These are phyloP conservation scores for Microcebus murinus DNA, from an alignment of 2,113 vertebrate species.

Conservation along the genomic window DNA sequence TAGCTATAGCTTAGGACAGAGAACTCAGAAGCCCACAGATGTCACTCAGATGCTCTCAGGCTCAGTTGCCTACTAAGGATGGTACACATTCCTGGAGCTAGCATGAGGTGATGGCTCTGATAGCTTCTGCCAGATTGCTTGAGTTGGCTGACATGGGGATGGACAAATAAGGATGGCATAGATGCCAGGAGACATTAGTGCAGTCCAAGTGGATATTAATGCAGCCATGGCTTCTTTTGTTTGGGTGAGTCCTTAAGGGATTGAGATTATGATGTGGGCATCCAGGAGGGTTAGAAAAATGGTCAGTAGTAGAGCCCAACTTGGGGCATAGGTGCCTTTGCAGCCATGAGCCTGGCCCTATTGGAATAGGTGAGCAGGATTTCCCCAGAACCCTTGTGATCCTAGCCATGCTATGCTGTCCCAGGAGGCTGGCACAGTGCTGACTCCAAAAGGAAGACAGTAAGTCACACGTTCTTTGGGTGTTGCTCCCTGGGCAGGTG, in stretches of 20 bases:
- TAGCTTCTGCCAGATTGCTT: neutral
- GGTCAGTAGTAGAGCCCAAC: neutral
- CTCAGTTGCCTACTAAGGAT: neutral
- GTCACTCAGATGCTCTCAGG: neutral
- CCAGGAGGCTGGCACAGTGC: neutral
- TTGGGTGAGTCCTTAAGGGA: neutral
- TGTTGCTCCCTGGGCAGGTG: conserved; percentile 82
- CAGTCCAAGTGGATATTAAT: neutral
- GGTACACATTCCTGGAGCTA: neutral
- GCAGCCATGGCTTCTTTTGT: neutral
- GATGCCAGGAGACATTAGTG: neutral
- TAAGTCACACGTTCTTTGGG: neutral
- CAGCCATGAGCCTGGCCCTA: neutral
- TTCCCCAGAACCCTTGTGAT: neutral
- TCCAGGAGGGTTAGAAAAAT: neutral
- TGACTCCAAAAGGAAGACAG: neutral
- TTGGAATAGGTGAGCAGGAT: neutral
- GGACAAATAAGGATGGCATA: neutral
- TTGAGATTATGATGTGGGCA: neutral
- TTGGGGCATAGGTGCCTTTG: neutral
- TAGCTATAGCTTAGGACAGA: neutral
- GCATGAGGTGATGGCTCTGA: neutral
- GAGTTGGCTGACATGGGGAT: neutral
- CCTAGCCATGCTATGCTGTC: neutral
- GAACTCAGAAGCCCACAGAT: neutral